These are phyloP conservation scores for Unio delphinus DNA, from an alignment of 2,888 invertebrate genomes.

Conservation along the genomic window DNA sequence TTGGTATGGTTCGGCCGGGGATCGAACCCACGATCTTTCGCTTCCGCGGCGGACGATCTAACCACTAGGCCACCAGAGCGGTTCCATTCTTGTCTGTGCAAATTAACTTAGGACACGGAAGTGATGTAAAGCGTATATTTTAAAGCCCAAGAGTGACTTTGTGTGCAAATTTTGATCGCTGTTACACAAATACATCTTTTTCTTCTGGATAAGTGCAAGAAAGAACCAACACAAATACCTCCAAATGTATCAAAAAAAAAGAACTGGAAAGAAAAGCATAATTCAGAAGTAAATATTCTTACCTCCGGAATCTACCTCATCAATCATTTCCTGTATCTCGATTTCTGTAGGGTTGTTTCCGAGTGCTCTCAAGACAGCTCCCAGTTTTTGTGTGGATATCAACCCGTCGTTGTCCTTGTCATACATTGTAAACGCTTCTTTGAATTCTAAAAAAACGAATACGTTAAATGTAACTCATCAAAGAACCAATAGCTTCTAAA, in stretches of 20 bases:
- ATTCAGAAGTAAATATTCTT: not conserved
- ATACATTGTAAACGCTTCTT: conserved; percentile 45
- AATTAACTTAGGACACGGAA: too few relatives aligned
- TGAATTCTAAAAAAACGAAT: conserved; percentile 33
- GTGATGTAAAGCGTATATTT: too few relatives aligned
- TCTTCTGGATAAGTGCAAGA: too few relatives aligned
- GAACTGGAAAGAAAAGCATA: too few relatives aligned
- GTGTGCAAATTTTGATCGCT: too few relatives aligned
- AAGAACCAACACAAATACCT: not conserved
- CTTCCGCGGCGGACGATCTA: too few relatives aligned
- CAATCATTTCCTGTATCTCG: conserved; percentile 53
- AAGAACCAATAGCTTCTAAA: not conserved
- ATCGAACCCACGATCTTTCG: too few relatives aligned
- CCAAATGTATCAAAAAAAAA: not conserved
- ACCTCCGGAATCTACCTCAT: conserved; percentile 49
- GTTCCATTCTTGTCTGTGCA: too few relatives aligned
- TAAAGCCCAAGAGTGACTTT: too few relatives aligned
- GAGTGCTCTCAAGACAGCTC: conserved; percentile 41
- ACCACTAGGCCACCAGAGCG: too few relatives aligned
- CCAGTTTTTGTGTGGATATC: conserved; percentile 45
- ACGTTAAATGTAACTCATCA: not conserved
- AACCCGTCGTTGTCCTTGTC: conserved; percentile 49
- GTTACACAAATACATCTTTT: too few relatives aligned
- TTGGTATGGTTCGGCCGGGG: too few relatives aligned
- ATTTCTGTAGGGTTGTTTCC: conserved; percentile 49